Evolutionary conservation across 1,140 invertebrate genomes (phyloP), one percentile per base, ranked within the genome.

Genomic region (Hycleus phaleratus): DNA sequence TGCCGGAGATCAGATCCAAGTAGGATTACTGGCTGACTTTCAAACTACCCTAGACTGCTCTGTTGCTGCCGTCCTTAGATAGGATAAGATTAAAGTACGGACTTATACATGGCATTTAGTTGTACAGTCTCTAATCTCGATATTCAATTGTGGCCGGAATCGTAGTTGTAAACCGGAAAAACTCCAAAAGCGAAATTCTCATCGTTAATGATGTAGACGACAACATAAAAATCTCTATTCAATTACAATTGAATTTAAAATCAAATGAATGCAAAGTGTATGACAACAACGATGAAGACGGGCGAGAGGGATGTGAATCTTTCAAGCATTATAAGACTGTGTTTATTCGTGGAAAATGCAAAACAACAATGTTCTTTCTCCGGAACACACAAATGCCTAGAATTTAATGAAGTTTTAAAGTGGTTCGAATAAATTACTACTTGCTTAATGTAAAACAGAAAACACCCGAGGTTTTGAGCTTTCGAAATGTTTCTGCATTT

Each of bases 381-480:
- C 42, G 43, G 38, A 45, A 53, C 51, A 46, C 32, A 53, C 46
- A 53, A 53, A 53, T 53, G 51, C 42, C 51, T 42, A 26, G 51
- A 53, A 53, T 53, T 53, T 53, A 53, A 53, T 53, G 51, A 53
- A 53, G 51, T 53, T 53, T 53, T 53, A 53, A 53, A 53, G 51
- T 46, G 43, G 43, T 38, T 26, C 51, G 51, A 53, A 53, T 53
- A 53, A 53, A 53, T 53, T 53, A 46, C 51, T 40, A 12, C 51
- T 53, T 46, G 38, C 18, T 53, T 53, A 39, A 46, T 53, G 51
- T 43, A 52, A 52, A 52, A 50, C 40, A 48, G 46, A 32, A 32
- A 32, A 32, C 32, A 32, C 32, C 7, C 32, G 32, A 32, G 32
- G 32, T 32, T 32, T 32, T 7, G 32, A 32, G 32, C 4, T 32